Conservation (phyloP, 2,797 vertebrate genomes). For the Distichodus sexfasciatus region DNA sequence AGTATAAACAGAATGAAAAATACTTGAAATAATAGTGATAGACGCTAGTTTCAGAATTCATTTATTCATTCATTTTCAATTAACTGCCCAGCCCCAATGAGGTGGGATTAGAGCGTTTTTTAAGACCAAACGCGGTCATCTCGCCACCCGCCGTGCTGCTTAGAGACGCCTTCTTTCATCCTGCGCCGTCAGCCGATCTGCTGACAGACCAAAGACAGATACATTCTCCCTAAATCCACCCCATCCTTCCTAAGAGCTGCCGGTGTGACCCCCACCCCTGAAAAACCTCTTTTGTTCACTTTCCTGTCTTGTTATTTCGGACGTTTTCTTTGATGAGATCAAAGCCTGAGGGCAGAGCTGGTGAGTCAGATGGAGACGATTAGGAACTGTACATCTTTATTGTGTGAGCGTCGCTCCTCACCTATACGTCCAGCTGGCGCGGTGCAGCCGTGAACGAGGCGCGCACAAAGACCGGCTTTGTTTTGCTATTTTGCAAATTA, state of each 20-base stretch:
- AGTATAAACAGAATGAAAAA: too few relatives aligned
- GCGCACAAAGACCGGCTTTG: conserved; percentile 29
- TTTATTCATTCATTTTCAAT: too few relatives aligned
- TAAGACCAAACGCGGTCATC: neutral
- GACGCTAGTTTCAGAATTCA: too few relatives aligned
- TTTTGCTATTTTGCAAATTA: conserved; percentile 29
- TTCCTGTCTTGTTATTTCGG: conserved; percentile 40
- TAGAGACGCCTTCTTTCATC: conserved; percentile 1
- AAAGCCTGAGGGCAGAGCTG: conserved; percentile 28
- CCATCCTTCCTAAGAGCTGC: conserved; percentile 1
- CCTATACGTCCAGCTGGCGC: conserved; percentile 9
- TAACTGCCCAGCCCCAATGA: too few relatives aligned
- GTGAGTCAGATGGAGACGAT: conserved; percentile 33
- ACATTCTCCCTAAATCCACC: conserved; percentile 29
- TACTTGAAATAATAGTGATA: too few relatives aligned
- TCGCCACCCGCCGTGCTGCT: neutral
- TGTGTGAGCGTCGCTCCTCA: neutral
- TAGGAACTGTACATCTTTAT: conserved; percentile 20
- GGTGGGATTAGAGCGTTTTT: too few relatives aligned
- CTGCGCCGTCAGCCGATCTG: conserved; percentile 11
- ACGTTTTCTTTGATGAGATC: conserved; percentile 35
- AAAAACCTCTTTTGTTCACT: conserved; percentile 35
- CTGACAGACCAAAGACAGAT: conserved; percentile 36
- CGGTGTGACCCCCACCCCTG: conserved; percentile 19
- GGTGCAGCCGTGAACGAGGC: neutral